Base-by-base conservation (phyloP, 2,888 invertebrate species). In the Parthenolecanium corni region DNA sequence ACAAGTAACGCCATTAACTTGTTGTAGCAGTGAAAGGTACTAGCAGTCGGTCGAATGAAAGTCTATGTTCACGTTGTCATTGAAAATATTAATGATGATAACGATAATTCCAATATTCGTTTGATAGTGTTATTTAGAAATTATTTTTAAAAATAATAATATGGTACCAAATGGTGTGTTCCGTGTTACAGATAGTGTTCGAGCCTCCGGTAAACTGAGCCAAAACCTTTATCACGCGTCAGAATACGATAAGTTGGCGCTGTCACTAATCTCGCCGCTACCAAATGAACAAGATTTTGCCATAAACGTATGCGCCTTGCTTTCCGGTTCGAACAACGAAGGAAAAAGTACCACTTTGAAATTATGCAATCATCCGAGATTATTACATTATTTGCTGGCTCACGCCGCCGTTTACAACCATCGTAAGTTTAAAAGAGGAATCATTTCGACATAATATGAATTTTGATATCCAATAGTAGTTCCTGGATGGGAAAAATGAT, bases 261-360 rank as follows among this genome's bases (percentile, higher is more conserved):
- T 94, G 61, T 93, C 96, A 0, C 79, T 98, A 42, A 77, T 93
- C 58, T 92, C 92, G n/a, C 95, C 97, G 1, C 79, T 98, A 73
- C 96, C 97, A 5, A 98, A 98, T 74, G 97, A 98, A 74, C 93
- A 96, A 73, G 97, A 97, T 76, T 94, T 97, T 74, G 95, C 95
- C 24, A 86, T 98, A 70, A 97, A 97, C 74, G 92, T 96, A 2
- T 95, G 95, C 74, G 94, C 93, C 0, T 79, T 98, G 65, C 79
- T 98, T 68, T 93, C 95, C 5, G 63, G 63, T 24, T 53, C 63
- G 46, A 53, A 63, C 46, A 95, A 93, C 69, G 96, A 97, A 61
- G 90, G 89, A 66, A 87, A 88, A 65, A 90, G 92, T 71, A 83
- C 89, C 0, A 64, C 66, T 21, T 76, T 98, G 62, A 86, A 89